phyloP scores from a whole-genome alignment of 2,797 vertebrate genomes.

The Scleropages formosus region DNA sequence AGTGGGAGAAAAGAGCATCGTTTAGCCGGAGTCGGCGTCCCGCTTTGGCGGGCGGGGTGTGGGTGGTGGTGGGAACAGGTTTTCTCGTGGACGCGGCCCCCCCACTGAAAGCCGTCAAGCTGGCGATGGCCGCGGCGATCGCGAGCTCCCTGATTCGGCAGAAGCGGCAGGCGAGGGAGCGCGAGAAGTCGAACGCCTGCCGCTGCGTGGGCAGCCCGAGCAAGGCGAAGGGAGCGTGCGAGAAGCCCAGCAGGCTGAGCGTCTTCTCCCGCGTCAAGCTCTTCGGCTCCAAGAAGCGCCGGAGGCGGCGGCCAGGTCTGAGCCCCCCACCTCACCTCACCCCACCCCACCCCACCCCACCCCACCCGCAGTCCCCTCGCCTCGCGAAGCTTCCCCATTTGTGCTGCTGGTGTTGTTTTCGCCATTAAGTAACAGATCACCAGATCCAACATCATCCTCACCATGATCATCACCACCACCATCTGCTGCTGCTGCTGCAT shows the following conservation, averaged over 20 bases:
- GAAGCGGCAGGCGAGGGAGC: slow-evolving; percentile 93
- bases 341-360: too few relatives aligned
- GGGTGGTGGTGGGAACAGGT: slow-evolving; percentile 56
- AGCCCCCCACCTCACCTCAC: too few relatives aligned
- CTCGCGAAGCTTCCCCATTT: too few relatives aligned
- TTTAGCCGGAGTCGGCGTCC: slow-evolving; percentile 51
- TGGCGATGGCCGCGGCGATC: slow-evolving; percentile 93
- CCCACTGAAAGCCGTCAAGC: slow-evolving; percentile 58
- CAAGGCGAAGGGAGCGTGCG: slow-evolving; percentile 88
- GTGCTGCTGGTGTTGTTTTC: slow-evolving; percentile 38
- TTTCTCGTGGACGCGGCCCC: slow-evolving; percentile 46
- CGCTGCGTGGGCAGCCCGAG: slow-evolving; percentile 92
- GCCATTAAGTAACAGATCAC: slow-evolving; percentile 24
- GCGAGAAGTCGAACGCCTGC: slow-evolving; percentile 90
- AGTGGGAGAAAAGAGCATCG: slow-evolving; percentile 47
- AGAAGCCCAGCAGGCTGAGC: slow-evolving; percentile 90
- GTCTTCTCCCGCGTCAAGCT: slow-evolving; percentile 97
- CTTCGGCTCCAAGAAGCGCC: slow-evolving; percentile 92
- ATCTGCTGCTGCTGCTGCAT: slow-evolving; percentile 14
- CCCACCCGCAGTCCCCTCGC: too few relatives aligned
- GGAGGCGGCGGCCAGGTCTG: slow-evolving; percentile 91
- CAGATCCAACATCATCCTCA: slow-evolving; percentile 16
- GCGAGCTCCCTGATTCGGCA: slow-evolving; percentile 98
- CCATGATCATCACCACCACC: slow-evolving; percentile 21
- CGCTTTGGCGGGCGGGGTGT: slow-evolving; percentile 59